A percentile compares a stretch with the other conserved stretches of the same genome.
phyloP scores from a whole-genome alignment of 2,797 vertebrate species.

The Myotis daubentonii region DNA sequence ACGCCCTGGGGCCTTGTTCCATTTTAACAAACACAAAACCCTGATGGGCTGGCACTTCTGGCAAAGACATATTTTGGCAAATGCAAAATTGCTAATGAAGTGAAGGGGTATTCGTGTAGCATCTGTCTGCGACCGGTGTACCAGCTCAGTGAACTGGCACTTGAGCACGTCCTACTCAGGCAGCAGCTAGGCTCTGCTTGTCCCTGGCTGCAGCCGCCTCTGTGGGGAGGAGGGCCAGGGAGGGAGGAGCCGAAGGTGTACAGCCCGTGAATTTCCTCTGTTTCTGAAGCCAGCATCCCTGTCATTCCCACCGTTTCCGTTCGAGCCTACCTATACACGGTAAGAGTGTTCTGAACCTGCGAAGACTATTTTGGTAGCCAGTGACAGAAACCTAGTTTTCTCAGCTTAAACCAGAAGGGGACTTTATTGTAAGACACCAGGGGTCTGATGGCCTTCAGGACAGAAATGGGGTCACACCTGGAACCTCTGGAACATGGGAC shows the following conservation, averaged over 20 bases:
- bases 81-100: slow-evolving; percentile 47
- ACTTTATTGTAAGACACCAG: not conserved
- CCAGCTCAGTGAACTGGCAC: not conserved
- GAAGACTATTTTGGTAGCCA: not conserved
- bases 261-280: not conserved
- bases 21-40: not conserved
- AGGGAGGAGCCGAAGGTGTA: no score
- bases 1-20: not conserved
- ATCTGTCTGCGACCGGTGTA: slow-evolving; percentile 30
- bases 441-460: not conserved
- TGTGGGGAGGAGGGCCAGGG: not conserved
- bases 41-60: slow-evolving; percentile 27
- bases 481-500: not conserved
- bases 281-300: not conserved
- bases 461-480: not conserved
- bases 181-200: no score
- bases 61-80: slow-evolving; percentile 64
- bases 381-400: not conserved
- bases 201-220: not conserved
- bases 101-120: not conserved
- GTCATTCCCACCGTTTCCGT: not conserved
- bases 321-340: no score
- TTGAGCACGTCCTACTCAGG: not conserved
- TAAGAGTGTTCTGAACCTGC: not conserved
- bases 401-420: not conserved